Percentiles rank a stretch among this genome's conserved stretches.
These are phyloP conservation scores for Mactra quadrangularis DNA, from an alignment of 1,140 invertebrate species.

Conservation along the genomic window DNA sequence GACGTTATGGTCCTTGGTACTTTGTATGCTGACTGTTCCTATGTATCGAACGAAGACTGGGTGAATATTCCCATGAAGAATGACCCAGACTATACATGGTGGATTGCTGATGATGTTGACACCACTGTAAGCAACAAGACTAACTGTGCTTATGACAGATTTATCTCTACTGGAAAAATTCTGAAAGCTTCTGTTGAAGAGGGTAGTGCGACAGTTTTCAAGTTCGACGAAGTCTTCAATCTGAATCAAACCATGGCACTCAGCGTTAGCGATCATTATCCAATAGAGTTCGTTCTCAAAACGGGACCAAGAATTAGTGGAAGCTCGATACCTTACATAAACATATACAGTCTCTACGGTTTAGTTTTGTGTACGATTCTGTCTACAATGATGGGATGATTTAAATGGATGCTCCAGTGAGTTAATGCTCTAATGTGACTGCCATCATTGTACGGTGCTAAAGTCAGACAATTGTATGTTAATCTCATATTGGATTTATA, in stretches of 20 bases:
- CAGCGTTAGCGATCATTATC: constrained; percentile 41
- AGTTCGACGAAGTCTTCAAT: constrained; percentile 2
- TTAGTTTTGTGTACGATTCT: no score
- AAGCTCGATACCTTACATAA: no score
- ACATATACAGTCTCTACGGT: no score
- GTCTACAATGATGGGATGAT: no score
- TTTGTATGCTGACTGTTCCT: constrained; percentile 81
- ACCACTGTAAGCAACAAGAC: constrained; percentile 78
- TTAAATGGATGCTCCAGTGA: no score
- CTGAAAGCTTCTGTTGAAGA: background rate
- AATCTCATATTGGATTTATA: no score
- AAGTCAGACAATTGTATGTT: no score
- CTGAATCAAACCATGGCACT: background rate
- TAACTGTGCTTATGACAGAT: constrained; percentile 82
- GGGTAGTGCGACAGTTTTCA: constrained; percentile 16
- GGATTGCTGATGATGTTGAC: constrained; percentile 79
- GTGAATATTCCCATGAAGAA: constrained; percentile 70
- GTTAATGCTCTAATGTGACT: no score
- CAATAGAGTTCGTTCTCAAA: constrained; percentile 6
- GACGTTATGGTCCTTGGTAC: constrained; percentile 78
- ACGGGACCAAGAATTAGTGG: background rate
- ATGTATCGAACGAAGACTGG: constrained; percentile 74
- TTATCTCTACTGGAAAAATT: constrained; percentile 14
- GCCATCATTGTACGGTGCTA: no score
- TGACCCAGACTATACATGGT: constrained; percentile 75